These are phyloP conservation scores for Sphecodes monilicornis DNA, from an alignment of 2,888 invertebrate species.

Conservation along the genomic window DNA sequence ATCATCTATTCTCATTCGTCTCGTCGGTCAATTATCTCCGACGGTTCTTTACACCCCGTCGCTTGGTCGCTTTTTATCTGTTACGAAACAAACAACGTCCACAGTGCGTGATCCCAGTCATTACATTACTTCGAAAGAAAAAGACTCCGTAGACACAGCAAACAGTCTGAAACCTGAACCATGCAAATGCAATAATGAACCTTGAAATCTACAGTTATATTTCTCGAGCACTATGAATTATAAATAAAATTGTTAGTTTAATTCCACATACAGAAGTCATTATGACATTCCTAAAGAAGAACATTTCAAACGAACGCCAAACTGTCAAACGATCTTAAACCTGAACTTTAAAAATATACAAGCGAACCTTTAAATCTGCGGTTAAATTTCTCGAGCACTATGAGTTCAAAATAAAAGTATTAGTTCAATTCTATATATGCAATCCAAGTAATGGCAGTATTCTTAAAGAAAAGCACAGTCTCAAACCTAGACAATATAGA, in stretches of 20 bases:
- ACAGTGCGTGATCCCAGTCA: constrained; percentile 15
- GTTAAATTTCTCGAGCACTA: too few species aligned
- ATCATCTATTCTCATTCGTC: constrained; percentile 61
- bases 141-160: not conserved
- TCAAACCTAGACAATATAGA: too few species aligned
- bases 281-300: too few species aligned
- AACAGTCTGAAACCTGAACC: not conserved
- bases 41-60: constrained; percentile 49
- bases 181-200: not conserved
- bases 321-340: not conserved
- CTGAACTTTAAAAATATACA: too few species aligned
- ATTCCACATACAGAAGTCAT: too few species aligned
- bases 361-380: too few species aligned
- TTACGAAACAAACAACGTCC: constrained; percentile 59
- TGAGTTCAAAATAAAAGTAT: too few species aligned
- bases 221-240: not conserved
- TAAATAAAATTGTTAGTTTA: not conserved
- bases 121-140: constrained; percentile 20
- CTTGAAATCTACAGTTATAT: not conserved
- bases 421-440: too few species aligned
- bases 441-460: too few species aligned
- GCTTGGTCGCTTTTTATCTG: constrained; percentile 55
- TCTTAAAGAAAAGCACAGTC: too few species aligned
- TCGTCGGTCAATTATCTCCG: constrained; percentile 58
- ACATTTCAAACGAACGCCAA: not conserved